Percentiles rank a stretch among this genome's conserved stretches.
Evolutionary conservation across 1,140 invertebrate species (phyloP).

Genomic region (Zaprionus tsacasi): DNA sequence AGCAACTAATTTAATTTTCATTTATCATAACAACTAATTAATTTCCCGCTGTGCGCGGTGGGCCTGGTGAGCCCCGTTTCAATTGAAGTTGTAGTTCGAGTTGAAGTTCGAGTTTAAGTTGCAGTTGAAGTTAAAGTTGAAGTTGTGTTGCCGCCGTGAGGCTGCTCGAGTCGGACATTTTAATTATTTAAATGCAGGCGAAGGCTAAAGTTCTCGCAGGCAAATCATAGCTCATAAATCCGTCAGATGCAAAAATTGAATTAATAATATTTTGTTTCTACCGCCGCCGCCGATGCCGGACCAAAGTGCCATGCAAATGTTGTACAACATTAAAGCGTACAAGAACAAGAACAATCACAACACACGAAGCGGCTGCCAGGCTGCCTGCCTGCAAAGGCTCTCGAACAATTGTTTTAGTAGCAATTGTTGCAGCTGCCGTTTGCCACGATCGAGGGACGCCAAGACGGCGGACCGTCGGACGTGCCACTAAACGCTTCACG

Average conservation of each 20-base stretch:
- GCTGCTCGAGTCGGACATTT: constrained; percentile 59
- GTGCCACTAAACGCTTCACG: constrained; percentile 26
- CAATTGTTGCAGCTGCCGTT: constrained; percentile 59
- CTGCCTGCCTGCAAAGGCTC: constrained; percentile 34
- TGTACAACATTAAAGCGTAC: constrained; percentile 79
- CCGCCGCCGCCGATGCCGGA: not conserved
- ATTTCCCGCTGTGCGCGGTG: constrained; percentile 71
- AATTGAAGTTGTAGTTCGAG: constrained; percentile 39
- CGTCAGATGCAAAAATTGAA: constrained; percentile 53
- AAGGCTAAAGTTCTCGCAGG: constrained; percentile 67
- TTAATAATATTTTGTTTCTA: constrained; percentile 10
- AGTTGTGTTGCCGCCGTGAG: not conserved
- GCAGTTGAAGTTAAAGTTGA: constrained; percentile 14
- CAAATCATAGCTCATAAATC: constrained; percentile 80
- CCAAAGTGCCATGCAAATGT: constrained; percentile 80
- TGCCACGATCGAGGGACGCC: constrained; percentile 29
- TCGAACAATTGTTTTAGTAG: constrained; percentile 71
- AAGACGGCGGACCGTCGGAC: too few relatives aligned
- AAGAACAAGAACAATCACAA: constrained; percentile 77
- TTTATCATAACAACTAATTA: constrained; percentile 78
- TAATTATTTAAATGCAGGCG: constrained; percentile 80
- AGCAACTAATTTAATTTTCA: constrained; percentile 80
- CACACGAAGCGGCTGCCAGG: constrained; percentile 50
- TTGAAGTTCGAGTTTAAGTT: constrained; percentile 24
- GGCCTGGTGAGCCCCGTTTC: not conserved